Conservation (phyloP, 2,888 invertebrate species). For the Acanthosepion pharaonis region DNA sequence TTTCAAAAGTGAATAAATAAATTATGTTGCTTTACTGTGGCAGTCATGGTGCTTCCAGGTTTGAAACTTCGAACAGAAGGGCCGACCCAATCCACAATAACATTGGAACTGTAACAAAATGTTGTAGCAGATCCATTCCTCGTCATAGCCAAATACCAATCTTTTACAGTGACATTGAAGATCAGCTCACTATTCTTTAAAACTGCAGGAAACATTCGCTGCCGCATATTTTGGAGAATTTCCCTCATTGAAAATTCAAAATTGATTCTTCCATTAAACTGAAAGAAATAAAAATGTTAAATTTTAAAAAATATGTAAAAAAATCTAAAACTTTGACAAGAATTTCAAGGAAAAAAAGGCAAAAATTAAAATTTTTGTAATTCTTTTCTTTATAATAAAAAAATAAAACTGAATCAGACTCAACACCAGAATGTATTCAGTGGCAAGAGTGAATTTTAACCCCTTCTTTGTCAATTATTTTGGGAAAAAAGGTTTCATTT, state of each 20-base stretch:
- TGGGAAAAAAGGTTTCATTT: too few species aligned
- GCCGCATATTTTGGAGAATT: slow-evolving; percentile 74
- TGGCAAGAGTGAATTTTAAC: too few species aligned
- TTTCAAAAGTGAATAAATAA: background rate
- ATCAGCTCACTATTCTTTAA: slow-evolving; percentile 69
- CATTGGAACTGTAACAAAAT: slow-evolving; percentile 89
- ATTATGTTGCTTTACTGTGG: slow-evolving; percentile 80
- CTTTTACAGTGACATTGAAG: slow-evolving; percentile 71
- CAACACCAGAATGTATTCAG: too few species aligned
- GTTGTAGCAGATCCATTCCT: slow-evolving; percentile 86
- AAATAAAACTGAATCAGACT: too few species aligned
- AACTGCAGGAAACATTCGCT: slow-evolving; percentile 50
- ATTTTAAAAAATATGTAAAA: background rate
- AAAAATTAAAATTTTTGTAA: too few species aligned
- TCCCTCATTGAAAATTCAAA: slow-evolving; percentile 91
- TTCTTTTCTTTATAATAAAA: too few species aligned
- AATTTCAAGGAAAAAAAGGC: too few species aligned
- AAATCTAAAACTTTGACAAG: too few species aligned
- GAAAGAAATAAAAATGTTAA: slow-evolving; percentile 55
- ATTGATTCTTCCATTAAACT: slow-evolving; percentile 91
- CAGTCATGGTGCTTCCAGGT: slow-evolving; percentile 91
- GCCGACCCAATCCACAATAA: slow-evolving; percentile 88
- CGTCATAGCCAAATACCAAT: slow-evolving; percentile 73
- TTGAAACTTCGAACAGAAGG: slow-evolving; percentile 95
- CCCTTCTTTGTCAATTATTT: too few species aligned